Percentiles rank a stretch among this genome's conserved stretches.
Evolutionary conservation across 1,140 invertebrate genomes (phyloP).

Genomic region (Aleiodes sp.): DNA sequence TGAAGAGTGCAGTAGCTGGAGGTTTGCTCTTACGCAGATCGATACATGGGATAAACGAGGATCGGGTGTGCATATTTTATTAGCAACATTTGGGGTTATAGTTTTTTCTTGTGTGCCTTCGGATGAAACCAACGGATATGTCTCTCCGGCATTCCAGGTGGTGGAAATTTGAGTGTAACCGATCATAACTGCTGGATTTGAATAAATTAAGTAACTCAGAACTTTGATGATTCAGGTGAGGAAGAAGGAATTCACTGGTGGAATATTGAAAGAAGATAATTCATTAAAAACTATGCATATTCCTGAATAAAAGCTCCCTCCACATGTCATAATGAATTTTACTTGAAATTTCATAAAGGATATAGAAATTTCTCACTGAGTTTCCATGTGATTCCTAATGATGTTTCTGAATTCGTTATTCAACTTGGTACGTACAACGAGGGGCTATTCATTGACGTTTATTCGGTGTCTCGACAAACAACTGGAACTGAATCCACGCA

Average conservation of each 20-base stretch:
- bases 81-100: slow-evolving; percentile 2
- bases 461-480: slow-evolving; percentile 30
- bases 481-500: slow-evolving; percentile 25
- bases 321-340: too few relatives aligned
- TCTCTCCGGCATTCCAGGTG: background rate
- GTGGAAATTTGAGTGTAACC: background rate
- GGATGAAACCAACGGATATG: slow-evolving; percentile 7
- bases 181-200: slow-evolving; percentile 4
- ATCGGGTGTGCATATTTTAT: slow-evolving; percentile 36
- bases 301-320: too few relatives aligned
- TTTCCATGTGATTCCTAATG: slow-evolving; percentile 10
- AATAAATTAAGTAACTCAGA: slow-evolving; percentile 18
- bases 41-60: slow-evolving; percentile 30
- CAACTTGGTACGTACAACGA: background rate
- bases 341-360: too few relatives aligned
- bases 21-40: slow-evolving; percentile 19
- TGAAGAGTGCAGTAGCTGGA: slow-evolving; percentile 13
- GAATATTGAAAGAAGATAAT: too few relatives aligned
- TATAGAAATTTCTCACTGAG: too few relatives aligned
- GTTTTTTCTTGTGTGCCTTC: background rate
- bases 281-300: too few relatives aligned
- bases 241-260: too few relatives aligned
- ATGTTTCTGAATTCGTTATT: background rate
- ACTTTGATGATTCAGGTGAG: too few relatives aligned
- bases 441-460: slow-evolving; percentile 34